Percentiles rank a stretch among this genome's conserved stretches.
These are phyloP conservation scores for Tetraneura akinire DNA, from an alignment of 1,140 invertebrate species.

Conservation along the genomic window DNA sequence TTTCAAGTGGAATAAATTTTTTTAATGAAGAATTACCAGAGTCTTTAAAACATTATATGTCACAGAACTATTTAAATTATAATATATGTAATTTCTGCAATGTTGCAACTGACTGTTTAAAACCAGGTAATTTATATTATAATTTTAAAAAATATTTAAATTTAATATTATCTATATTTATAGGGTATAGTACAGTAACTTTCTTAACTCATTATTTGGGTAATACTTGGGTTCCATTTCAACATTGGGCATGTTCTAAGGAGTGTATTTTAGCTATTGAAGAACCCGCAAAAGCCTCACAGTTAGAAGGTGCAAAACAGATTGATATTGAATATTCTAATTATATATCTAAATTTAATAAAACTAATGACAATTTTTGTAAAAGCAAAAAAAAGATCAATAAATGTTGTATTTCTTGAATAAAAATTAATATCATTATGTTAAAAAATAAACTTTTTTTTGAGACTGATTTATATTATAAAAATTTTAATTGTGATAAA, in stretches of 20 bases:
- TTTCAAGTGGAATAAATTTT: constrained; percentile 47
- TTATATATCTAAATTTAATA: constrained; percentile 49
- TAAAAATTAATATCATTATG: no score
- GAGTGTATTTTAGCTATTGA: constrained; percentile 61
- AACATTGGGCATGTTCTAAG: constrained; percentile 62
- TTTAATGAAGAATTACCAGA: constrained; percentile 39
- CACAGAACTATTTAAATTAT: constrained; percentile 31
- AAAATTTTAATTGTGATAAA: constrained; percentile 39
- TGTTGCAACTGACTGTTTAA: constrained; percentile 39
- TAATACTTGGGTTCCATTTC: constrained; percentile 64
- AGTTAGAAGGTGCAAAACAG: constrained; percentile 56
- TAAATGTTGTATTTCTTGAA: constrained; percentile 18
- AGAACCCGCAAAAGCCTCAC: constrained; percentile 60
- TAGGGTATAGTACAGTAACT: constrained; percentile 63
- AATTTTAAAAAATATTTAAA: background rate
- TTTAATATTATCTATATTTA: background rate
- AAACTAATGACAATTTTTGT: background rate
- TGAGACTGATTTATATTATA: constrained; percentile 49
- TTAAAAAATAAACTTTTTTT: constrained; percentile 10
- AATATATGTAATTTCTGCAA: constrained; percentile 42
- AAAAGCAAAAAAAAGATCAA: background rate
- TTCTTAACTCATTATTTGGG: constrained; percentile 63
- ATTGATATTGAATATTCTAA: constrained; percentile 56
- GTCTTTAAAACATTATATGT: constrained; percentile 46
- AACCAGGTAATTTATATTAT: constrained; percentile 16